Evolutionary conservation across 2,797 vertebrate genomes (phyloP).

Genomic region (Pantherophis vulpinus): DNA sequence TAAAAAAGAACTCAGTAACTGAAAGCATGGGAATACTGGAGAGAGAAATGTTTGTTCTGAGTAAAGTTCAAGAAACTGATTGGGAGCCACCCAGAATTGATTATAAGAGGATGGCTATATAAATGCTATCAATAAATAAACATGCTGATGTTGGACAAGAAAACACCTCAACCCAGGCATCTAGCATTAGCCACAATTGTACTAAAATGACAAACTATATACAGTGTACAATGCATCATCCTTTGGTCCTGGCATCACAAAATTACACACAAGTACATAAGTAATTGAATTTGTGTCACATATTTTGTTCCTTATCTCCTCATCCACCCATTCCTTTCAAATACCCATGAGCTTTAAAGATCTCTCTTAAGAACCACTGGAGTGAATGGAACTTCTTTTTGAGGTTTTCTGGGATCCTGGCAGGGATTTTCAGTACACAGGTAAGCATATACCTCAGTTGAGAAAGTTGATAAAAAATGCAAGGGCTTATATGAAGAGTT

Average conservation of each 20-base stretch:
- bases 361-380: background rate
- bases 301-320: background rate
- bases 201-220: background rate
- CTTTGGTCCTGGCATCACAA: background rate
- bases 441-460: background rate
- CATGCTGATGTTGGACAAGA: background rate
- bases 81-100: no score
- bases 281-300: background rate
- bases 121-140: background rate
- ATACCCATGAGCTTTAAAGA: background rate
- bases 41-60: background rate
- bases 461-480: background rate
- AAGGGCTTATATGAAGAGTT: background rate
- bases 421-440: background rate
- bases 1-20: background rate
- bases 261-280: background rate
- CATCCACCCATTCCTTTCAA: background rate
- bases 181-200: background rate
- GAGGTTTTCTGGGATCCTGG: background rate
- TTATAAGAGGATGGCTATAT: background rate
- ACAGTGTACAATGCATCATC: background rate
- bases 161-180: background rate
- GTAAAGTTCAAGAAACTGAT: background rate
- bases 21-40: background rate
- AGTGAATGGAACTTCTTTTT: background rate